Base-by-base conservation (phyloP, 2,797 vertebrate genomes). In the Anolis apletophallus region DNA sequence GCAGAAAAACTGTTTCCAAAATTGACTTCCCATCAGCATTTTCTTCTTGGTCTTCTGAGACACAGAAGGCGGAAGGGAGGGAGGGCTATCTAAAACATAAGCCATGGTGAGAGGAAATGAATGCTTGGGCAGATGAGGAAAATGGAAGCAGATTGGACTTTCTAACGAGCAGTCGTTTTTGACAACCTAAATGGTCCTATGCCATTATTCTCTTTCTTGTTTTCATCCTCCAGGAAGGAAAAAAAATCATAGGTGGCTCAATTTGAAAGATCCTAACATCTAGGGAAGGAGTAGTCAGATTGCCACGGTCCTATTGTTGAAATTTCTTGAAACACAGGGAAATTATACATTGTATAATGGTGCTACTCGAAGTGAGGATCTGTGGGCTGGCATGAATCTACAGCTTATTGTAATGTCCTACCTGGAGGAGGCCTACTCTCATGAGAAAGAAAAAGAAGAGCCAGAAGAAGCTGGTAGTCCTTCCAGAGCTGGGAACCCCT, bases 1-100 rank as follows among this genome's bases (percentile, higher is more conserved):
- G 82, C 5, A 50, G 89, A 88, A 90, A 88, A 88, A 61, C n/a
- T 40, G 1, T 1, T 71, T 88, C 29, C 19, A 67, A 76, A 1
- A 1, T 46, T 83, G 5, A 36, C 1, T 14, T 17, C 86, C 87
- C 21, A 46, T 52, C 26, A 57, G 76, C 29, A 67, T 74, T 79
- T 72, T 80, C 87, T 72, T 61, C 0, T 17, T 61, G 26, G 36
- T 10, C 14, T 72, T 13, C 29, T 84, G 13, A 61, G 12, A 19
- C 83, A 13, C 50, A 77, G 54, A 17, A 46, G 26, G 0, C 32
- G 52, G 32, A 52, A 69, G 26, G n/a, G 14, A 6, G 32, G 0
- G 3, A 55, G 74, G 75, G 23, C 46, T 84, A 0, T 26, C 5
- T 81, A 46, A 59, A 90, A 29, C 83, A 72, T 57, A 91, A 14